phyloP scores from a whole-genome alignment of 2,888 invertebrate genomes.

The Mycalesis mineus region DNA sequence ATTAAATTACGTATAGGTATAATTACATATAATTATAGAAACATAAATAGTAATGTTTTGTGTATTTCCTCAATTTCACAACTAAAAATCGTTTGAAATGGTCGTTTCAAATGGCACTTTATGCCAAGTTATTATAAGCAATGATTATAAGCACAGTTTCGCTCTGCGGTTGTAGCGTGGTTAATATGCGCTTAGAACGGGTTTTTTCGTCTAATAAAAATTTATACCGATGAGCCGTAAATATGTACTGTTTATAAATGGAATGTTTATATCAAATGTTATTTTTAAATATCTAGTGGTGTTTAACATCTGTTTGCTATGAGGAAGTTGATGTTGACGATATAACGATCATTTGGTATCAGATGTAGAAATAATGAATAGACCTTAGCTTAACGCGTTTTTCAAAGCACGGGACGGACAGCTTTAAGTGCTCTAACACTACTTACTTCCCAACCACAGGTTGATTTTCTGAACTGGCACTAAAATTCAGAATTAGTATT shows the following conservation, averaged over 20 bases:
- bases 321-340: too few relatives aligned
- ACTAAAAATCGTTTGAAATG: conserved; percentile 4
- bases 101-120: conserved; percentile 11
- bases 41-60: too few relatives aligned
- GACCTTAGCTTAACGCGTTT: too few relatives aligned
- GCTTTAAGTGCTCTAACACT: too few relatives aligned
- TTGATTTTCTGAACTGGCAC: too few relatives aligned
- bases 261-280: background rate
- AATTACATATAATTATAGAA: too few relatives aligned
- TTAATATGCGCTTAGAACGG: conserved; percentile 36
- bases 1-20: too few relatives aligned
- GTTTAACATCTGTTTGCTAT: background rate
- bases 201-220: conserved; percentile 24
- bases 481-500: too few relatives aligned
- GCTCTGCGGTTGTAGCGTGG: conserved; percentile 32
- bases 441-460: too few relatives aligned
- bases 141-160: conserved; percentile 27
- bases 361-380: too few relatives aligned
- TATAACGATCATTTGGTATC: background rate
- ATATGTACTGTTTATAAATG: background rate
- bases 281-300: background rate
- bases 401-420: too few relatives aligned
- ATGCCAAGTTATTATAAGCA: conserved; percentile 17
- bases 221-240: conserved; percentile 30
- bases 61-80: conserved; percentile 7